Percentiles rank a stretch among this genome's conserved stretches.
These are phyloP conservation scores for Microtus pennsylvanicus DNA, from an alignment of 2,113 vertebrate genomes.

Conservation along the genomic window DNA sequence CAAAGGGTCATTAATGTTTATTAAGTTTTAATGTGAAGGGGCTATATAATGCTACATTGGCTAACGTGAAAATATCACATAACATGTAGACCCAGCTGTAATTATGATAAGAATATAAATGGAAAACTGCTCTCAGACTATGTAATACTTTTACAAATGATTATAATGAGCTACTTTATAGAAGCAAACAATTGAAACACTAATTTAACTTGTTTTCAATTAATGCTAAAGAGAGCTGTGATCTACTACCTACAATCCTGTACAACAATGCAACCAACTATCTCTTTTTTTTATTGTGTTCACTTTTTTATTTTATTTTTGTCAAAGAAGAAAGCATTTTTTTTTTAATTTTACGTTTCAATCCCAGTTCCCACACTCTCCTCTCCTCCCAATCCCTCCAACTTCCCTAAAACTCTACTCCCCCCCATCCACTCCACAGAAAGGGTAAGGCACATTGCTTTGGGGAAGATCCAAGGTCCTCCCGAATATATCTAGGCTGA, in stretches of 20 bases:
- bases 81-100: conserved; percentile 41
- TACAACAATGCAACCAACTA: conserved; percentile 39
- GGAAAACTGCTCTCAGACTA: conserved; percentile 14
- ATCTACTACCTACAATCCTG: conserved; percentile 38
- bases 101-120: conserved; percentile 39
- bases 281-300: no score
- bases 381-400: no score
- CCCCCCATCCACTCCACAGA: no score
- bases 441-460: no score
- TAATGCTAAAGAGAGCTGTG: conserved; percentile 66
- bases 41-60: conserved; percentile 4
- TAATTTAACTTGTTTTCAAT: conserved; percentile 74
- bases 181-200: conserved; percentile 15
- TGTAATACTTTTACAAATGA: conserved; percentile 60
- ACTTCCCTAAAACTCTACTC: no score
- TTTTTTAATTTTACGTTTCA: no score
- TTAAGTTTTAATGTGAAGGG: not conserved
- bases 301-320: no score
- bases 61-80: conserved; percentile 49
- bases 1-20: conserved; percentile 37
- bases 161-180: conserved; percentile 69
- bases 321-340: no score
- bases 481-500: no score
- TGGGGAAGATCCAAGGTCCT: no score
- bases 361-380: no score